These are phyloP conservation scores for Ptilodon capucinus DNA, from an alignment of 2,888 invertebrate genomes.

Conservation along the genomic window DNA sequence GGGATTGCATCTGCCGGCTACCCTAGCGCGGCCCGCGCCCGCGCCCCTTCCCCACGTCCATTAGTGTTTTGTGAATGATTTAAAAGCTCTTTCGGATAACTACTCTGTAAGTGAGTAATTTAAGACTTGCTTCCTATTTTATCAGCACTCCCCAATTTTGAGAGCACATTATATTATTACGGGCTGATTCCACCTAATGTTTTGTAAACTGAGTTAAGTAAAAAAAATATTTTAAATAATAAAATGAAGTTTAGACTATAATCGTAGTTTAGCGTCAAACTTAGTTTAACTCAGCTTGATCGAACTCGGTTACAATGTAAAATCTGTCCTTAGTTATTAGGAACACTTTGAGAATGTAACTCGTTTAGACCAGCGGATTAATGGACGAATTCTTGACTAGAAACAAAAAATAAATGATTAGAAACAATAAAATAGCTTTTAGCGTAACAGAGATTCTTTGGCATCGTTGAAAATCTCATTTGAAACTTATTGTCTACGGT, in stretches of 20 bases:
- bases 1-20: slow-evolving; percentile 72
- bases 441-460: slow-evolving; percentile 36
- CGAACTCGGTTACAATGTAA: too few relatives aligned
- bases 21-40: slow-evolving; percentile 37
- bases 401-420: slow-evolving; percentile 32
- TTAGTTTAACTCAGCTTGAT: too few relatives aligned
- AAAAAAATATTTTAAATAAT: too few relatives aligned
- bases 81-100: slow-evolving; percentile 83
- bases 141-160: slow-evolving; percentile 81
- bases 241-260: too few relatives aligned
- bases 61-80: slow-evolving; percentile 84
- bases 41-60: slow-evolving; percentile 74
- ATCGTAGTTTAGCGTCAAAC: too few relatives aligned
- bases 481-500: slow-evolving; percentile 16
- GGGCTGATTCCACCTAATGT: too few relatives aligned
- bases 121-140: slow-evolving; percentile 81
- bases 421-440: slow-evolving; percentile 36
- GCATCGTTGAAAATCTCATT: slow-evolving; percentile 23
- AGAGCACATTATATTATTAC: slow-evolving; percentile 81
- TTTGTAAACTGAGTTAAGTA: too few relatives aligned
- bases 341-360: slow-evolving; percentile 38
- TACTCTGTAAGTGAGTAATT: slow-evolving; percentile 83
- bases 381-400: slow-evolving; percentile 40
- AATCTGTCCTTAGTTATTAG: too few relatives aligned
- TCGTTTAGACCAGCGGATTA: slow-evolving; percentile 46